Evolutionary conservation across 2,113 vertebrate species (phyloP), one percentile per base, ranked within the genome.

Genomic region (Jacana jacana): DNA sequence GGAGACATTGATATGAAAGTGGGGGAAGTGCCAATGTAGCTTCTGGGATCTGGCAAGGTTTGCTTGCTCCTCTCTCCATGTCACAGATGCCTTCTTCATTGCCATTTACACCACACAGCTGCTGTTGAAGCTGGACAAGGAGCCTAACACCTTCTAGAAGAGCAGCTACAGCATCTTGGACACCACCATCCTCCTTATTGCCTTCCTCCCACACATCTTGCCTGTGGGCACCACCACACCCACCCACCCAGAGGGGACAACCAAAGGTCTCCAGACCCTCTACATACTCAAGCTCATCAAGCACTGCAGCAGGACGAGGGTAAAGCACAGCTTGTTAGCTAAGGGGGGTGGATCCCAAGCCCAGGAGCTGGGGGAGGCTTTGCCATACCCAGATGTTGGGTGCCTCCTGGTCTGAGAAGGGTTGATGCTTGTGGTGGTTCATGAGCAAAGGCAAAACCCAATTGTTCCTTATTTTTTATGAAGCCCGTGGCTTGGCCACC

Each of bases 31-130:
- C 40, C 31, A n/a, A 22, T 22, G 11, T 16, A 30, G 46, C 10
- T 23, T 13, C 5, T n/a, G 3, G 40, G 40, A 8, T 23, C 44
- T 87, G 81, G 57, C 84, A 66, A 11, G 28, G 55, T 23, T 61
- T 25, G 13, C 70, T 17, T 71, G 17, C 54, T 82, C 69, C 77
- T 72, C 61, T 85, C 72, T 83, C 23, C 96, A 97, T 97, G 13
- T 96, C 31, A 78, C 79, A 8, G 97, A 97, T 48, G 9, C 96
- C 22, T 3, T 93, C 23, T 97, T 97, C 58, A 11, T 94, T n/a
- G 3, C 93, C 42, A 58, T 96, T 82, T 97, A 92, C 39, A 70
- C 51, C 28, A 69, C 51, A 1, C 86, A 97, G 82, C 95, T 97
- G 81, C 39, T 58, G 37, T 61, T 95, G 88, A 96, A 97, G 73